Evolutionary conservation across 2,888 invertebrate species (phyloP), one percentile per base, ranked within the genome.

Genomic region (Notodonta dromedarius): DNA sequence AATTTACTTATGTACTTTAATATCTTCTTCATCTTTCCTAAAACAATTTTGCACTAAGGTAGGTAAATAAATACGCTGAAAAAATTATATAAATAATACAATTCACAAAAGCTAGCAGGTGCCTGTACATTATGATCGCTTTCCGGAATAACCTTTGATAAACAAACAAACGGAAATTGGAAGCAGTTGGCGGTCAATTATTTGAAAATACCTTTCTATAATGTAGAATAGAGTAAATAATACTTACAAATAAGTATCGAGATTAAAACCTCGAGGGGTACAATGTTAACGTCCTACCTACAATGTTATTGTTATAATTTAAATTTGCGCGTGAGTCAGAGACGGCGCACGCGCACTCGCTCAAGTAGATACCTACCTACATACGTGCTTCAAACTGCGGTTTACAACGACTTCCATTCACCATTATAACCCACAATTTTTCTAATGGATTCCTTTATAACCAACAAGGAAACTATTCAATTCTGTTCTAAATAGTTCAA

Each of bases 211-310:
- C 76, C 73, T 78, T 77, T 78, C 72, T 74, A 76, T 63, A 70
- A 70, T 53, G 13, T 65, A 63, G 44, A 64, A 58, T 70, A 65
- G 44, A 65, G 61, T 70, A 65, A 67, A 74, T 73, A 76, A 66
- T 66, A 65, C 55, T 61, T 63, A 61, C 67, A 83, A 84, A 82
- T 83, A 82, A 81, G 70, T 67, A 71, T 62, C 60, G 62, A 81
- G 75, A 85, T 86, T 82, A 82, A 73, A 80, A 82, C 79, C 79
- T 84, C 79, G 75, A 74, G 62, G 57, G 59, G 51, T 67, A 73
- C 75, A 77, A 77, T 80, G 77, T 75, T 69, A 71, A 74, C 70
- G 71, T 70, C 67, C 68, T 68, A 68, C 67, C 68, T 68, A 68
- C 72, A 73, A 66, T 70, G 71, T 75, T 79, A 74, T 78, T 77